Evolutionary conservation across 2,888 invertebrate genomes (phyloP), one percentile per base, ranked within the genome.

Genomic region (Apeira syringaria): DNA sequence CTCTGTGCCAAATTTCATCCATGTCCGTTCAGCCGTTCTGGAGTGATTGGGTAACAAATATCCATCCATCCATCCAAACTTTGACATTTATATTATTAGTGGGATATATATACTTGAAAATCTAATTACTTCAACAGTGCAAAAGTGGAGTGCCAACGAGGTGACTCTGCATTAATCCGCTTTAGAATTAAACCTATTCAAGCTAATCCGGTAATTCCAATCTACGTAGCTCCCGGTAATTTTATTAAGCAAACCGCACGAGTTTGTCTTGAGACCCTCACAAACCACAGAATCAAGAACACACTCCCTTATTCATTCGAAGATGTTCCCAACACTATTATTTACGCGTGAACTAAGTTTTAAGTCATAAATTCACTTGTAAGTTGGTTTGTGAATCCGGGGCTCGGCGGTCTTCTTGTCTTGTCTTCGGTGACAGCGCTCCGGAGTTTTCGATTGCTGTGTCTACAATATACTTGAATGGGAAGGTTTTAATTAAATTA

Each of bases 291-390:
- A 33, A 25, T 28, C 43, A 20, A 20, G 20, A 7, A 55, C 45
- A 54, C 56, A 61, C 50, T 48, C 44, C 53, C 56, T 69, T 64
- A 68, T 60, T 65, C 64, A 62, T 71, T 63, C 55, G 22, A 20
- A 20, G 20, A 20, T 6, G 6, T 20, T 20, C 7, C 7, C 50
- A 59, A 45, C 56, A 61, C 58, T 70, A 68, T 68, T 67, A 68
- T 70, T 67, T 63, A 69, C 68, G 64, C 59, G 58, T 50, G 56
- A 66, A 68, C 66, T 69, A 74, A 78, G 69, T 76, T 73, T 62
- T 59, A 52, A 49, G 64, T 64, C 65, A 73, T 76, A 76, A 78
- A 76, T 77, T 74, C 38, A 38, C 38, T 44, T 38, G 38, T 30
- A 44, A 44, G 64, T 74, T 65, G 51, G 56, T 50, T 68, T 68